Percentiles rank a stretch among this genome's conserved stretches.
phyloP scores from a whole-genome alignment of 1,140 invertebrate species.

The Eulimnadia texana region DNA sequence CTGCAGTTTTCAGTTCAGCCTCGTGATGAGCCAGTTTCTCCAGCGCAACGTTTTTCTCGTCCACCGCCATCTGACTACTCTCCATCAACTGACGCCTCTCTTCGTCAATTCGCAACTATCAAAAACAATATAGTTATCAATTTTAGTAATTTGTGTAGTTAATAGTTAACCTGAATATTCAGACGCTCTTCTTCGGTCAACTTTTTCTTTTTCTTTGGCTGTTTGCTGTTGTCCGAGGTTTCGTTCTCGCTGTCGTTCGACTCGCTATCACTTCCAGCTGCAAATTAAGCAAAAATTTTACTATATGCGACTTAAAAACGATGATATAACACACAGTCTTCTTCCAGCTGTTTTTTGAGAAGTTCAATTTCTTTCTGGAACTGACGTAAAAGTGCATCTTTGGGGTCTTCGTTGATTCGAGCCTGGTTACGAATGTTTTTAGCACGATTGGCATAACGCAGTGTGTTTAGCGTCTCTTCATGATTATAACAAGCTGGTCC shows the following conservation, averaged over 20 bases:
- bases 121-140: neutral
- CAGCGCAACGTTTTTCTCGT: slow-evolving; percentile 50
- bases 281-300: slow-evolving; percentile 6
- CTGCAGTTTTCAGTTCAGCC: slow-evolving; percentile 35
- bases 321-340: no score
- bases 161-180: slow-evolving; percentile 6
- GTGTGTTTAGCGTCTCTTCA: slow-evolving; percentile 91
- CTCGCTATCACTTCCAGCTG: slow-evolving; percentile 9
- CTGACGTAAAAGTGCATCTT: slow-evolving; percentile 85
- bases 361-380: slow-evolving; percentile 95
- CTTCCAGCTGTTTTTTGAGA: slow-evolving; percentile 67
- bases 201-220: slow-evolving; percentile 21
- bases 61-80: slow-evolving; percentile 39
- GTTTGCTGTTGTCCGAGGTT: slow-evolving; percentile 20
- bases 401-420: slow-evolving; percentile 93
- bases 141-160: no score
- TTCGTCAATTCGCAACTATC: slow-evolving; percentile 33
- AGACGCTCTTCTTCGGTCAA: slow-evolving; percentile 5
- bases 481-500: slow-evolving; percentile 93
- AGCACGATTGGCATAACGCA: slow-evolving; percentile 90
- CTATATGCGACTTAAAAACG: no score
- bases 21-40: slow-evolving; percentile 35
- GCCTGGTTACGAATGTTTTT: slow-evolving; percentile 97
- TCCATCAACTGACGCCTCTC: slow-evolving; percentile 35
- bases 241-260: slow-evolving; percentile 19